These are phyloP conservation scores for Odiellus spinosus DNA, from an alignment of 2,888 invertebrate species.

Conservation along the genomic window DNA sequence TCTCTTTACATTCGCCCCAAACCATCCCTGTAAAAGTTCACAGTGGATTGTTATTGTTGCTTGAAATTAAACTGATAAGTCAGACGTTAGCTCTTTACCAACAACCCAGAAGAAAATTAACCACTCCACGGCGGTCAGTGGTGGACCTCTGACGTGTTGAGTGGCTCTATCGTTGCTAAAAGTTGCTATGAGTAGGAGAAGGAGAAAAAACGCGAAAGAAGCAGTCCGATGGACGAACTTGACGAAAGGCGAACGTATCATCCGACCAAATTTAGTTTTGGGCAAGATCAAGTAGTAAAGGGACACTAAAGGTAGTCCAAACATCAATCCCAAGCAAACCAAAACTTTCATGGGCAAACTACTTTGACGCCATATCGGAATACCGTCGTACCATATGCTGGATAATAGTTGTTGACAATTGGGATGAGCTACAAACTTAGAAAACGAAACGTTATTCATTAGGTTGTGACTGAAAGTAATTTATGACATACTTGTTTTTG, in stretches of 20 bases:
- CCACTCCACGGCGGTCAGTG: conserved; percentile 36
- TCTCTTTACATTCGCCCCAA: conserved; percentile 40
- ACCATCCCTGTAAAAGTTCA: conserved; percentile 32
- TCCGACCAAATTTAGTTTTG: conserved; percentile 33
- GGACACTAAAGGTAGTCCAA: conserved; percentile 33
- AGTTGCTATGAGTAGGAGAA: conserved; percentile 35
- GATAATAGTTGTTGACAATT: not conserved
- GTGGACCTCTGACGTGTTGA: conserved; percentile 32
- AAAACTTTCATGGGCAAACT: conserved; percentile 34
- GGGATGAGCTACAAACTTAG: not conserved
- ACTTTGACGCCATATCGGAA: conserved; percentile 24
- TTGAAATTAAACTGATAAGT: not conserved
- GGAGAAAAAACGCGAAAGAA: conserved; percentile 38
- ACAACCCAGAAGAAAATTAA: conserved; percentile 38
- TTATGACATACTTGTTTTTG: conserved; percentile 35
- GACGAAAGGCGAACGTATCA: conserved; percentile 40
- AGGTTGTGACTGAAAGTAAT: not conserved
- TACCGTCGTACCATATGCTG: conserved; percentile 1
- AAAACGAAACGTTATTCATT: not conserved
- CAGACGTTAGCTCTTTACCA: conserved; percentile 25
- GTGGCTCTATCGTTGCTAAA: conserved; percentile 25
- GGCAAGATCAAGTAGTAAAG: conserved; percentile 37
- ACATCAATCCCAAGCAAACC: conserved; percentile 30
- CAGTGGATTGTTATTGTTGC: not conserved
- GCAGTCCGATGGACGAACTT: conserved; percentile 39